Conservation (phyloP, 2,888 invertebrate genomes). For the Ypsolopha sequella region DNA sequence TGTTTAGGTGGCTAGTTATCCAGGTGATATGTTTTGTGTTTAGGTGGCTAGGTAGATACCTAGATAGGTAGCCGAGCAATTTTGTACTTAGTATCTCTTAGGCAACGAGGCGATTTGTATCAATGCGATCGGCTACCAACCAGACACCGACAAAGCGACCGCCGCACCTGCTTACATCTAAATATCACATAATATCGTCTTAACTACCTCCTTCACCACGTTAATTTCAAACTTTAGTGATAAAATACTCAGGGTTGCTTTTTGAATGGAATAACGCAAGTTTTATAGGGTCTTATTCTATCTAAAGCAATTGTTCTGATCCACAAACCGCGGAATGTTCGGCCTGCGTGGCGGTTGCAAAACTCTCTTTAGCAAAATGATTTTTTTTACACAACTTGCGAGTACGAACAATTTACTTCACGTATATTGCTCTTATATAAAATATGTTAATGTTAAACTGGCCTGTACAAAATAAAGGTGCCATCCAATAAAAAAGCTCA, state of each 20-base stretch:
- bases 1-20: no score
- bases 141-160: constrained; percentile 43
- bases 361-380: background rate
- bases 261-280: constrained; percentile 3
- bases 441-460: background rate
- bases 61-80: background rate
- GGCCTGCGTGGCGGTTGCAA: constrained; percentile 24
- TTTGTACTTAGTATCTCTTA: background rate
- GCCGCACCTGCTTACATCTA: constrained; percentile 54
- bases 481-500: background rate
- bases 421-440: background rate
- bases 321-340: constrained; percentile 53
- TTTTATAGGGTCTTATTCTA: background rate
- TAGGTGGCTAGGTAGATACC: constrained; percentile 3
- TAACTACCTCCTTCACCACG: constrained; percentile 9
- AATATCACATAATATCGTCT: constrained; percentile 42
- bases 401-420: background rate
- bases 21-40: no score
- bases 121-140: constrained; percentile 43
- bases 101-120: constrained; percentile 53
- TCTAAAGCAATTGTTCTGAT: constrained; percentile 22
- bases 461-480: background rate
- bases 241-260: constrained; percentile 13
- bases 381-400: constrained; percentile 1
- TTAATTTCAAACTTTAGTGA: constrained; percentile 11